Base-by-base conservation (phyloP, 2,797 vertebrate species). In the Phalloptychus januarius region DNA sequence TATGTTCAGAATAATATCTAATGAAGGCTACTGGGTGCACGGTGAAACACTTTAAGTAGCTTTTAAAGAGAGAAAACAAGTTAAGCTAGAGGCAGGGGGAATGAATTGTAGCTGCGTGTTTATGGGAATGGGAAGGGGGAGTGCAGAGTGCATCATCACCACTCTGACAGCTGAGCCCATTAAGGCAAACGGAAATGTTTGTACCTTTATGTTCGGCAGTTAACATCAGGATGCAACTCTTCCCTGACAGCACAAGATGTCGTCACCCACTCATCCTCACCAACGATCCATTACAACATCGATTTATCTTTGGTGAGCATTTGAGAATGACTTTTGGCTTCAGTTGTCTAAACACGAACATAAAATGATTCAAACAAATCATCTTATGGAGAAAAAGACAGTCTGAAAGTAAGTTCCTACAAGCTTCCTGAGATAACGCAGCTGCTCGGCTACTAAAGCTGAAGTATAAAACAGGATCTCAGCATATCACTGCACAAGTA, bases 361-460 rank as follows among this genome's bases (percentile, higher is more conserved):
- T 4, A 31, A 74, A 91, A 89, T 78, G 79, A 87, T 52, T 77
- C 13, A 76, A 82, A 80, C 48, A 79, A 83, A 74, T 77, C 42
- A 6, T 4, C 18, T 80, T 71, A 20, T n/a, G 75, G 71, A 87
- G 84, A 82, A 31, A 28, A 77, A 80, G 70, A 63, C 65, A 83
- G 81, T 54, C 74, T 46, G 42, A 40, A 40, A 85, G 80, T 88
- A 81, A 79, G 74, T 83, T 80, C 74, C 72, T 84, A 73, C 58
- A n/a, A 69, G 80, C 69, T 54, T 81, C 36, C 71, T 80, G 82
- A 88, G 76, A 88, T 56, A 46, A 79, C 82, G 79, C 86, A 91
- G 83, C 87, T 89, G 86, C 85, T 90, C 31, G 63, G 76, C 77
- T 86, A 85, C 87, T 79, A 79, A 80, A 82, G 69, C 87, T 82